A percentile compares a stretch with the other conserved stretches of the same genome.
Evolutionary conservation across 2,797 vertebrate genomes (phyloP).

Genomic region (Pseudocheirus occidentalis): DNA sequence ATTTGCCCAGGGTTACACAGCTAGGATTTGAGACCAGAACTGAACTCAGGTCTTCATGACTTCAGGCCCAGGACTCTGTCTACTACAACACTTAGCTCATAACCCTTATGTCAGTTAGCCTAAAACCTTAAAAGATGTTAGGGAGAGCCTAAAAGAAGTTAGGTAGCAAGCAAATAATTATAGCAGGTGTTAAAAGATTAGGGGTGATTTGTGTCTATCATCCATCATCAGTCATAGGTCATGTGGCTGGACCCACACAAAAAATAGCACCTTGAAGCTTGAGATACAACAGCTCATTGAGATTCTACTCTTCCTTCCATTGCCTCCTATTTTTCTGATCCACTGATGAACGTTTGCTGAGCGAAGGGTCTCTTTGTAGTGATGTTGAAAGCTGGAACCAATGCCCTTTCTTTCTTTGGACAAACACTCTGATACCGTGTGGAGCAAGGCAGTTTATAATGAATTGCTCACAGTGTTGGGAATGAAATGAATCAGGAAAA

Average conservation of each 20-base stretch:
- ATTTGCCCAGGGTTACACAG: neutral
- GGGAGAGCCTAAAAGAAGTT: neutral
- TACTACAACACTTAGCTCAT: neutral
- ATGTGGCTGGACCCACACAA: neutral
- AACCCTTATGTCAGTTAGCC: neutral
- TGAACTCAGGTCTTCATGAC: neutral
- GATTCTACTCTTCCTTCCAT: neutral
- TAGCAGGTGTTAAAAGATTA: neutral
- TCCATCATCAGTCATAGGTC: neutral
- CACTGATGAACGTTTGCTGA: rapidly evolving
- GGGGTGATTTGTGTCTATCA: neutral
- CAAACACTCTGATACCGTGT: neutral
- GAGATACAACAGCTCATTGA: rapidly evolving
- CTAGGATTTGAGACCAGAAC: neutral
- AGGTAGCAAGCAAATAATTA: neutral
- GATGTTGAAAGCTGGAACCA: neutral
- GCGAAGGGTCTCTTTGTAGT: neutral
- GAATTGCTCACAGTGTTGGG: rapidly evolving
- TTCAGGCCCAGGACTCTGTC: neutral
- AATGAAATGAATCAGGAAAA: neutral
- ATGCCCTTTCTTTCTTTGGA: neutral
- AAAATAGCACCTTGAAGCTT: rapidly evolving
- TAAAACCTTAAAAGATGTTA: neutral
- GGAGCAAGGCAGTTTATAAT: neutral
- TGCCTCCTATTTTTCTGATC: rapidly evolving